Evolutionary conservation across 2,888 invertebrate species (phyloP), one percentile per base, ranked within the genome.

Genomic region (Drosophila diplacantha): DNA sequence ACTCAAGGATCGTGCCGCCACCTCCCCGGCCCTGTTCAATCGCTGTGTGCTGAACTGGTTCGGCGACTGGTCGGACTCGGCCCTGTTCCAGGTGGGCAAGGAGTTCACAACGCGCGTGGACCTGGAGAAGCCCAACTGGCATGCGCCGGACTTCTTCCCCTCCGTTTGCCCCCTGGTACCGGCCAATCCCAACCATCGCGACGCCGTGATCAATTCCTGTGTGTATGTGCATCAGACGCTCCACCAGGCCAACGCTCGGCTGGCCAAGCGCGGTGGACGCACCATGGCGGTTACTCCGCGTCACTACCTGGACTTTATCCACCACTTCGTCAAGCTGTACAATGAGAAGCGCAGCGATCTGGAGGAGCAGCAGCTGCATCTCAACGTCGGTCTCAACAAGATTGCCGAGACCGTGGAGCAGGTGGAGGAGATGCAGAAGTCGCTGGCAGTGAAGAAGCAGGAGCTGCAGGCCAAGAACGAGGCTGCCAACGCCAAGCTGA

Each of bases 1-100:
- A 0, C 91, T 99, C 41, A 98, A 99, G 89, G 99, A 99, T 89
- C 92, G 99, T 69, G 99, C 99, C 0, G 97, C 99, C 11, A 99
- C 99, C 0, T 99, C 99, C 6, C 99, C 99, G 31, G 99, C 99
- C 5, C 90, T 99, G 59, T 99, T 99, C 91, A 99, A 99, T 90
- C 93, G 99, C 88, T 99, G 99, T 88, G 99, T 99, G 12, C 92
- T 99, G 79, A 99, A 99, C 89, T 99, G 99, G 99, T 99, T 99
- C 89, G 99, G 99, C 12, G 99, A 99, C 89, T 99, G 99, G 99
- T 97, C 98, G 22, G 97, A 98, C 85, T 96, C 96, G 3, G 97
- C 97, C 0, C 89, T 97, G 31, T 97, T 94, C 92, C 96, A 97
- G 90, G 95, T 98, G 69, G 99, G 98, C 75, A 95, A 95, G 86